phyloP scores from a whole-genome alignment of 2,888 invertebrate genomes.

The Strigamia crassipes region DNA sequence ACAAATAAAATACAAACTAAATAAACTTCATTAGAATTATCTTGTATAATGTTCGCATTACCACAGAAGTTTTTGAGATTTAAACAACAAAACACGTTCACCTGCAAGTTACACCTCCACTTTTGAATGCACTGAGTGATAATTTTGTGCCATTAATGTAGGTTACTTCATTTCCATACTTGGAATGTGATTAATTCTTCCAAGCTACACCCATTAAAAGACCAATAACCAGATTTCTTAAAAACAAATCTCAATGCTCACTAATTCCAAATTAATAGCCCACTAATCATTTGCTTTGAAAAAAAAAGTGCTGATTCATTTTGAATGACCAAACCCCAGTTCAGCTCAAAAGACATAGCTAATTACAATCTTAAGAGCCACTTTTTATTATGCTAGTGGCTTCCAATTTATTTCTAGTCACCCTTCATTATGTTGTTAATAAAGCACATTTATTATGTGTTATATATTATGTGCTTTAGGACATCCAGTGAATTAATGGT shows the following conservation, averaged over 20 bases:
- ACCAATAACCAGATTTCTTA: constrained; percentile 10
- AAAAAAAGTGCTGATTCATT: constrained; percentile 2
- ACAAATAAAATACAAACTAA: no score
- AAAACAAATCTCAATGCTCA: not conserved
- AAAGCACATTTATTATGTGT: not conserved
- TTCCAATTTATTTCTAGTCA: not conserved
- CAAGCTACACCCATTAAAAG: constrained; percentile 11
- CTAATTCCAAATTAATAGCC: constrained; percentile 13
- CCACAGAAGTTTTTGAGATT: no score
- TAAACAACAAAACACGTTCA: no score
- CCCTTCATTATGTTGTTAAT: constrained; percentile 31
- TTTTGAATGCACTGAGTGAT: not conserved
- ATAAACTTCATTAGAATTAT: no score
- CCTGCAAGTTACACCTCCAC: no score
- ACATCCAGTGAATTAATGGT: not conserved
- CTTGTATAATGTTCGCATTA: no score
- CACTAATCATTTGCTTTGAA: not conserved
- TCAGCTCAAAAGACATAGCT: not conserved
- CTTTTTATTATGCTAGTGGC: not conserved
- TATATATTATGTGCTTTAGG: not conserved
- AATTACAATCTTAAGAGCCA: not conserved
- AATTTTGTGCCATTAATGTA: constrained; percentile 22
- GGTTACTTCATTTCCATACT: constrained; percentile 26
- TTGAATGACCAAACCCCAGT: not conserved
- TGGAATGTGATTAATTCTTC: constrained; percentile 19